Percentiles rank a stretch among this genome's conserved stretches.
phyloP scores from a whole-genome alignment of 1,140 invertebrate genomes.

The Trichogramma pretiosum region DNA sequence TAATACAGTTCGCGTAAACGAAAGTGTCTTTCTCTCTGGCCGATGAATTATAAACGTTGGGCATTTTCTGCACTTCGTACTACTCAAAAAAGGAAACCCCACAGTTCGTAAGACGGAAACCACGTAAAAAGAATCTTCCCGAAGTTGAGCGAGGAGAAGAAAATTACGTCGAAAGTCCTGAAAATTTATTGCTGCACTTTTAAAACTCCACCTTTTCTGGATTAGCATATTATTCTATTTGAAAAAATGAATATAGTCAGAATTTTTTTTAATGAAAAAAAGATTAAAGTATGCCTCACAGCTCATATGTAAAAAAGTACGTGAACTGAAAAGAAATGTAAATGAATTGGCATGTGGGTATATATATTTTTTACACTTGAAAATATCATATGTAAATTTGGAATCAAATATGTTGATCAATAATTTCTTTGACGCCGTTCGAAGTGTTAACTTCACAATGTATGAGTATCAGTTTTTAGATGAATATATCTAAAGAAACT shows the following conservation, averaged over 20 bases:
- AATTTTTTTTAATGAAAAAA: too few species aligned
- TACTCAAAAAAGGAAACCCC: constrained; percentile 11
- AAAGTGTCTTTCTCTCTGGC: constrained; percentile 20
- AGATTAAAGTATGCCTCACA: too few species aligned
- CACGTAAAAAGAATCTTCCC: constrained; percentile 40
- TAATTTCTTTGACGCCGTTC: constrained; percentile 45
- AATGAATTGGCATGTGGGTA: too few species aligned
- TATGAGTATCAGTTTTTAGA: too few species aligned
- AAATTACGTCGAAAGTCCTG: constrained; percentile 46
- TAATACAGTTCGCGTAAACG: neutral
- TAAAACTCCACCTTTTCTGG: constrained; percentile 43
- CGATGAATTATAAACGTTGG: constrained; percentile 23
- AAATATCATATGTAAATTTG: too few species aligned
- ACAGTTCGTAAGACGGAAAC: constrained; percentile 30
- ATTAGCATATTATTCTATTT: constrained; percentile 49
- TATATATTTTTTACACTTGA: too few species aligned
- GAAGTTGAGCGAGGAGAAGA: constrained; percentile 32
- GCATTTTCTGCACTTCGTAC: too few species aligned
- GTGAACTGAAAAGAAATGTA: too few species aligned
- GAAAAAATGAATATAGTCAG: too few species aligned
- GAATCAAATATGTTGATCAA: constrained; percentile 49
- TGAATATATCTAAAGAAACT: too few species aligned
- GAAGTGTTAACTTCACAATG: too few species aligned
- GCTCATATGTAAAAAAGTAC: too few species aligned
- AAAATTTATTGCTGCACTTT: constrained; percentile 47